Percentiles rank a stretch among this genome's conserved stretches.
phyloP scores from a whole-genome alignment of 2,113 vertebrate species.

The Python bivittatus region DNA sequence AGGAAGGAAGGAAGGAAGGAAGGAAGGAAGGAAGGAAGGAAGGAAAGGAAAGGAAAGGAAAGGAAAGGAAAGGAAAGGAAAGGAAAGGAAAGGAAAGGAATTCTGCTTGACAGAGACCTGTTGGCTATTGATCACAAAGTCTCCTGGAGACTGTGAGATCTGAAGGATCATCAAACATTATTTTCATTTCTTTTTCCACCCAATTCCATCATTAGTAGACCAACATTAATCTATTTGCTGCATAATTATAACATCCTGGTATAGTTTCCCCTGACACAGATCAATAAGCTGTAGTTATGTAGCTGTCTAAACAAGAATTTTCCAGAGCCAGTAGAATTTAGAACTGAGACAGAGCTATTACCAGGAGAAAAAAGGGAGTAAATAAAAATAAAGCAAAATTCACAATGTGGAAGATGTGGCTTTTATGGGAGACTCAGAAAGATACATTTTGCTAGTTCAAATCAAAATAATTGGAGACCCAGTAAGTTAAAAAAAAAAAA shows the following conservation, averaged over 20 bases:
- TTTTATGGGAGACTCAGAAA: constrained; percentile 29
- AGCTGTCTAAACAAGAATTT: not conserved
- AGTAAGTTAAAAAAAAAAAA: not conserved
- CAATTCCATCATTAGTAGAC: not conserved
- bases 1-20: too few species aligned
- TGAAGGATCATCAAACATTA: not conserved
- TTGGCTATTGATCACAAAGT: not conserved
- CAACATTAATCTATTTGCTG: not conserved
- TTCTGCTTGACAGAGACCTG: not conserved
- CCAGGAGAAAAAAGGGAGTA: not conserved
- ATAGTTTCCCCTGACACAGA: not conserved
- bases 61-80: too few species aligned
- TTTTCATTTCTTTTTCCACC: not conserved
- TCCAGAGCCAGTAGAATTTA: not conserved
- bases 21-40: not conserved
- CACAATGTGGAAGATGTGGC: not conserved
- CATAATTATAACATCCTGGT: not conserved
- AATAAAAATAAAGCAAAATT: not conserved
- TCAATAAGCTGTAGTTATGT: not conserved
- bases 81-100: not conserved
- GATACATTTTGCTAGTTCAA: not conserved
- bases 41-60: too few species aligned
- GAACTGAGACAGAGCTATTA: not conserved
- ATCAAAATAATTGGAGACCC: constrained; percentile 20
- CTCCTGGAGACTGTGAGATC: not conserved